Evolutionary conservation across 2,888 invertebrate species (phyloP).

Genomic region (Drosophila diplacantha): DNA sequence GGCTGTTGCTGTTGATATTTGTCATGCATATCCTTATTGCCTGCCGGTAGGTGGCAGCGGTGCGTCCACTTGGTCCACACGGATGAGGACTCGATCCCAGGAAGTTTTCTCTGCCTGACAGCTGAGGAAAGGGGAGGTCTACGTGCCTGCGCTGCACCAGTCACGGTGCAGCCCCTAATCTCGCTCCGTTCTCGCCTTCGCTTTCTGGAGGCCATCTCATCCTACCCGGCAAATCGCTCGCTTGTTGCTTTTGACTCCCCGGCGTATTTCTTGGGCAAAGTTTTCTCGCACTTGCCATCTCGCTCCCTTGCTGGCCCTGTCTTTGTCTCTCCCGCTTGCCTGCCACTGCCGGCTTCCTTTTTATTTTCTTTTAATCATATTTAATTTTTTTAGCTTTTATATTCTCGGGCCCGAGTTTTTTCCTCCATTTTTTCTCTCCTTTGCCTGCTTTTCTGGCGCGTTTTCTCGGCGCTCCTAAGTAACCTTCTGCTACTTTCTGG

Average conservation of each 20-base stretch:
- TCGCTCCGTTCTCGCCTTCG: not conserved
- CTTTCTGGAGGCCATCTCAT: slow-evolving; percentile 2
- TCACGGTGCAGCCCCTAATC: slow-evolving; percentile 27
- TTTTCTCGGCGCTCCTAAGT: slow-evolving; percentile 39
- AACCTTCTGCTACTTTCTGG: slow-evolving; percentile 58
- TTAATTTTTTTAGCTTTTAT: slow-evolving; percentile 65
- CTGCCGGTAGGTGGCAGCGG: slow-evolving; percentile 2
- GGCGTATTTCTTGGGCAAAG: slow-evolving; percentile 52
- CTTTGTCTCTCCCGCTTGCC: slow-evolving; percentile 7
- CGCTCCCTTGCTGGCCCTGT: slow-evolving; percentile 14
- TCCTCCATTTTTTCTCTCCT: slow-evolving; percentile 33
- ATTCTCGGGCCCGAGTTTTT: slow-evolving; percentile 55
- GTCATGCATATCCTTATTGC: slow-evolving; percentile 55
- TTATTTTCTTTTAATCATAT: slow-evolving; percentile 71
- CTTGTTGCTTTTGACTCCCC: slow-evolving; percentile 64
- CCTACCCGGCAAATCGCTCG: slow-evolving; percentile 39
- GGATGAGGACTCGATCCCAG: slow-evolving; percentile 7
- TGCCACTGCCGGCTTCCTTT: slow-evolving; percentile 28
- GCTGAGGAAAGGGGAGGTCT: slow-evolving; percentile 9
- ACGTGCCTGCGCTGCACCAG: slow-evolving; percentile 65
- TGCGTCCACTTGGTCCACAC: slow-evolving; percentile 40
- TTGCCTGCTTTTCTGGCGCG: slow-evolving; percentile 32
- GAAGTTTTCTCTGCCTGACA: slow-evolving; percentile 37
- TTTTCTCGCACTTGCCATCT: slow-evolving; percentile 49
- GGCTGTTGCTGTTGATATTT: slow-evolving; percentile 50